Percentiles rank a stretch among this genome's conserved stretches.
Evolutionary conservation across 2,113 vertebrate species (phyloP).

Genomic region (Peucedramus taeniatus): DNA sequence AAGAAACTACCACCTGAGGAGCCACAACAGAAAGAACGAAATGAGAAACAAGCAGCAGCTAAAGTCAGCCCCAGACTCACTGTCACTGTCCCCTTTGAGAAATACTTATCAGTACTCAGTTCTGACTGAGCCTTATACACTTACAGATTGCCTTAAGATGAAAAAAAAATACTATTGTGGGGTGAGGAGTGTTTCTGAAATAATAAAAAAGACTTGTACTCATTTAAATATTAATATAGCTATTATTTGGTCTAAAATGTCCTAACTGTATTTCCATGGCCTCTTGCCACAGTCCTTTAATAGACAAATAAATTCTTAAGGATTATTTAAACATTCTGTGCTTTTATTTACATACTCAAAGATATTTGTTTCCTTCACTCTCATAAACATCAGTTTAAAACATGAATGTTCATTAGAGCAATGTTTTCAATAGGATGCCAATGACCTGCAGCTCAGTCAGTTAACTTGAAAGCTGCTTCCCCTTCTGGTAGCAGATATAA

Average conservation of each 20-base stretch:
- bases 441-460: background rate
- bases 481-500: background rate
- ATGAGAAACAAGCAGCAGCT: background rate
- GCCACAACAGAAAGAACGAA: background rate
- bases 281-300: background rate
- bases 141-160: background rate
- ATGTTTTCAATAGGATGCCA: slow-evolving; percentile 5
- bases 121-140: background rate
- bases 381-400: slow-evolving; percentile 12
- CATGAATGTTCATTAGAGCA: background rate
- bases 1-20: background rate
- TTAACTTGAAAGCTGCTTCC: background rate
- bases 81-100: background rate
- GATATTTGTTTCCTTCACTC: slow-evolving; percentile 2
- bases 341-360: slow-evolving; percentile 23
- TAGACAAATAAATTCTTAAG: slow-evolving; percentile 13
- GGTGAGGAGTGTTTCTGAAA: background rate
- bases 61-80: background rate
- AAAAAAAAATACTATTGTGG: background rate
- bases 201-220: background rate
- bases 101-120: background rate
- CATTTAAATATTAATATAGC: background rate
- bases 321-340: slow-evolving; percentile 11
- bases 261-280: background rate
- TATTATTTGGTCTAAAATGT: background rate